Base-by-base conservation (phyloP, 2,797 vertebrate genomes). In the Rhinella marina region DNA sequence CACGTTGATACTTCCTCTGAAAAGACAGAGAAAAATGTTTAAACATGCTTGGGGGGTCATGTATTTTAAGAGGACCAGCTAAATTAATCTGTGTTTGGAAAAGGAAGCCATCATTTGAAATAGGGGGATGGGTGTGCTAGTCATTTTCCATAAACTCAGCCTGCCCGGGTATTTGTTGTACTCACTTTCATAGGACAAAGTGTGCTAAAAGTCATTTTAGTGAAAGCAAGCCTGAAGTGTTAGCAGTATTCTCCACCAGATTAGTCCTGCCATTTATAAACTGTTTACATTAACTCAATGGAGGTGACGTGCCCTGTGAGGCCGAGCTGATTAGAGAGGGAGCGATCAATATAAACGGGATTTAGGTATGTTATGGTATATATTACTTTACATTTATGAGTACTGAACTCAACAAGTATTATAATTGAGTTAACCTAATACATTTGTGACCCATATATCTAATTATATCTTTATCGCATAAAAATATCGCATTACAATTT, bases 71-170 rank as follows among this genome's bases (percentile, higher is more conserved):
- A 75, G 79, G 57, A 25, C 23, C n/a, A 48, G 50, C 56, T 88
- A 86, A 88, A 61, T 78, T 73, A 56, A 50, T 66, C 41, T 68
- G 27, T 76, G 79, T 83, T 82, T 89, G 80, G 61, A 86, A 78
- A 83, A 77, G 48, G 19, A 8, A 68, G 14, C 29, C 70, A 72
- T 76, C 50, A 82, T n/a, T 5, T 82, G 29, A 70, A 56, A 81
- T 54, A n/a, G 7, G 76, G 76, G 52, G 59, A 82, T 68, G 52
- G 73, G 19, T 82, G 16, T 8, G 19, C 41, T 32, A 48, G 32
- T 48, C 62, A 79, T 48, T 89, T 82, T 88, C 84, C 78, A 86
- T 89, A 86, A 89, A 83, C 88, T 75, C 16, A 57, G 57, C 23
- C 79, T 19, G 17, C 27, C 21, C 32, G n/a, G 59, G 13, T 75